Evolutionary conservation across 2,797 vertebrate species (phyloP), one percentile per base, ranked within the genome.

Genomic region (Smutsia gigantea): DNA sequence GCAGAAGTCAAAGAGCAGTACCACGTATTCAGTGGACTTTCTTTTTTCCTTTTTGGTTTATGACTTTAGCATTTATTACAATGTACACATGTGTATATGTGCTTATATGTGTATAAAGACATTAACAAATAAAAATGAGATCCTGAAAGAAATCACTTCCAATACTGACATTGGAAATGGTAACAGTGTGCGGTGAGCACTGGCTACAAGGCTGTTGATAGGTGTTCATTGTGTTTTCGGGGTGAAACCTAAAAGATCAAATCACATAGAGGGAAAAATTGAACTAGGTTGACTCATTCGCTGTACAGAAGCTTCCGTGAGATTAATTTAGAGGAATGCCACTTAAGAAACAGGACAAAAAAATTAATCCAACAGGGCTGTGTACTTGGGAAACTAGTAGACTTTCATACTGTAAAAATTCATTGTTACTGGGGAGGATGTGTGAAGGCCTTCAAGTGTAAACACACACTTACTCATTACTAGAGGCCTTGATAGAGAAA

Each of bases 121-220:
- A 85, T 4, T 85, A 66, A 90, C 9, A 91, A 55, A 86, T 10
- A 57, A 81, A 90, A 74, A 57, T 21, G 57, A 79, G 11, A 90
- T 87, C 25, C 53, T 94, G 23, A 82, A 88, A 78, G 39, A 93
- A 95, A 82, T 37, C 9, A 64, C 39, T 55, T 93, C 21, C 84
- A 49, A 77, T 17, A 10, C 34, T 53, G 37, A 87, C 21, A 23
- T 4, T 82, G 87, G 27, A 89, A 79, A 75, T 31, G 84, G 0
- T 25, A 75, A 66, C 23, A 61, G 34, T 17, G 17, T 78, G 14
- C 25, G 11, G 46, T 46, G 46, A 72, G 57, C 34, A 68, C 46
- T 61, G 29, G 51, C 19, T 51, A 61, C 9, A 61, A 72, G 51
- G 34, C 13, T 68, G 63, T 10, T 64, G 61, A 21, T 1, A 66